A percentile compares a stretch with the other conserved stretches of the same genome.
phyloP scores from a whole-genome alignment of 2,888 invertebrate genomes.

The Carterocephalus palaemon region DNA sequence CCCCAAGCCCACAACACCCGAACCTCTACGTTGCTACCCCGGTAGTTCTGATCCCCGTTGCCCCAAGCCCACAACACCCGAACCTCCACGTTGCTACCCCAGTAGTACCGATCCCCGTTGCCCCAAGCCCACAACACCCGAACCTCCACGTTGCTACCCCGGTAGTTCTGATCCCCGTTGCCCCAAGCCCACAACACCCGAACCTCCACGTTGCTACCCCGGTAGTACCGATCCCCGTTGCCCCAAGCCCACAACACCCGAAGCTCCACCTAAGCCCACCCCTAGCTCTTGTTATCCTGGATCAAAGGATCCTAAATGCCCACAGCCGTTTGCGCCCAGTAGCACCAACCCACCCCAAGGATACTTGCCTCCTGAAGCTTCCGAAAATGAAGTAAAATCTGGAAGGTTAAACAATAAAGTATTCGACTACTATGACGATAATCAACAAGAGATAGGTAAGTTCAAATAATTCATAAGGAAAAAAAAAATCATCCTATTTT shows the following conservation, averaged over 20 bases:
- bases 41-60: conserved; percentile 45
- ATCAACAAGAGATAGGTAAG: conserved; percentile 56
- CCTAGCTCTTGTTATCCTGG: conserved; percentile 68
- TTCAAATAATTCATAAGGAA: background rate
- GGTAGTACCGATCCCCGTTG: conserved; percentile 44
- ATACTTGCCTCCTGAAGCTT: conserved; percentile 69
- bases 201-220: conserved; percentile 38
- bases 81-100: conserved; percentile 42
- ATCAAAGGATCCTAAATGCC: conserved; percentile 61
- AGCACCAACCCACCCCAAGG: conserved; percentile 67
- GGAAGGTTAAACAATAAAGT: conserved; percentile 50
- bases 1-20: conserved; percentile 35
- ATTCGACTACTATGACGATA: conserved; percentile 50
- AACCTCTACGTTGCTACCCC: conserved; percentile 42
- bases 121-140: conserved; percentile 38
- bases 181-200: conserved; percentile 39
- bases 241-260: conserved; percentile 42
- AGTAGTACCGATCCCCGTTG: conserved; percentile 52
- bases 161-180: conserved; percentile 47
- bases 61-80: conserved; percentile 36
- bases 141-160: conserved; percentile 38
- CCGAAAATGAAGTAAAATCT: conserved; percentile 60
- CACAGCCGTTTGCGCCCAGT: conserved; percentile 63
- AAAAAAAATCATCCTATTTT: background rate
- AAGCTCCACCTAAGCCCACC: conserved; percentile 48